These are phyloP conservation scores for Cabera pusaria DNA, from an alignment of 2,888 invertebrate genomes.

Conservation along the genomic window DNA sequence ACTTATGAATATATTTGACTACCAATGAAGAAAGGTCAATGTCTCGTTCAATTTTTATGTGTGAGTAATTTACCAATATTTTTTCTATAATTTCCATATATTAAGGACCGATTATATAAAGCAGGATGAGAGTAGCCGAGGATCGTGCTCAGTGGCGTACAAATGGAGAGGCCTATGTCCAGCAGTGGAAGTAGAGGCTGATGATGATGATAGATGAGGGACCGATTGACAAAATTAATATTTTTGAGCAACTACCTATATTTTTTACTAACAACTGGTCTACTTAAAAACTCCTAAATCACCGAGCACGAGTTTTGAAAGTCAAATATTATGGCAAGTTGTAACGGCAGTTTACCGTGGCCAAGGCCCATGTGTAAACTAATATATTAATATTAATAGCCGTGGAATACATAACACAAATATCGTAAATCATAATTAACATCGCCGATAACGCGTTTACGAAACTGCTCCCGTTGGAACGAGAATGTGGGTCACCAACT, in stretches of 20 bases:
- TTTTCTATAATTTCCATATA: no score
- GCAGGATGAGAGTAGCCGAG: no score
- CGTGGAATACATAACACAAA: slow-evolving; percentile 22
- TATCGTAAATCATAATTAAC: slow-evolving; percentile 35
- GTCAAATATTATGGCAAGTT: slow-evolving; percentile 13
- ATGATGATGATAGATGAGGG: no score
- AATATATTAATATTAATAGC: slow-evolving; percentile 27
- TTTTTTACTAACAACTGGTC: no score
- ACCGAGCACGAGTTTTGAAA: slow-evolving; percentile 3
- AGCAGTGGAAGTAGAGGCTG: no score
- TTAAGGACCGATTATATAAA: no score
- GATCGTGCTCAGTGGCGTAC: no score
- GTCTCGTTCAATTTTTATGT: no score
- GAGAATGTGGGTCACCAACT: slow-evolving; percentile 26
- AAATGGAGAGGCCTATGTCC: no score
- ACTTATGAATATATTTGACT: slow-evolving; percentile 27
- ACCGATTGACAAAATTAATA: no score
- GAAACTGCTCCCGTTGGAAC: slow-evolving; percentile 29
- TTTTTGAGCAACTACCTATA: no score
- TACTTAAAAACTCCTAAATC: slow-evolving; percentile 3
- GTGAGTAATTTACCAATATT: no score
- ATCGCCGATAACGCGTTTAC: slow-evolving; percentile 29
- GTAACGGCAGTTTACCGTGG: slow-evolving; percentile 15
- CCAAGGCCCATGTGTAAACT: slow-evolving; percentile 14
- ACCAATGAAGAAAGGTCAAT: slow-evolving; percentile 23